Evolutionary conservation across 2,797 vertebrate genomes (phyloP).

Genomic region (Salarias fasciatus): DNA sequence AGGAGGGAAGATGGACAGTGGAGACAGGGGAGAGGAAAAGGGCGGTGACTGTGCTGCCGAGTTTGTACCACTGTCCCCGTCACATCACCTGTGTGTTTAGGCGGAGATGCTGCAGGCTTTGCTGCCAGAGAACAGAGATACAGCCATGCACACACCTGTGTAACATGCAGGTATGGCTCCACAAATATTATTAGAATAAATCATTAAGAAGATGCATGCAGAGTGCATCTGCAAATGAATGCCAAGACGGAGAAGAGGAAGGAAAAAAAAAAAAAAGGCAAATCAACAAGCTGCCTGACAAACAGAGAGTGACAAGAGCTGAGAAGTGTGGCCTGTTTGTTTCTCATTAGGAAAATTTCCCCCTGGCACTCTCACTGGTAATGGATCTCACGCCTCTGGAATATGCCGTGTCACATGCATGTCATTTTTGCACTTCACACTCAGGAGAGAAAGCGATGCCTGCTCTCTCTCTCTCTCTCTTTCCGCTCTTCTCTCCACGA

Average conservation of each 20-base stretch:
- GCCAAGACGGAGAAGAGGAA: constrained; percentile 1
- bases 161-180: constrained; percentile 22
- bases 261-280: constrained; percentile 4
- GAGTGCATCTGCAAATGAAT: constrained; percentile 61
- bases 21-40: constrained; percentile 63
- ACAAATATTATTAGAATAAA: constrained; percentile 49
- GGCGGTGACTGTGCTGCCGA: constrained; percentile 53
- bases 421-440: constrained; percentile 30
- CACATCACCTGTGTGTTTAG: constrained; percentile 47
- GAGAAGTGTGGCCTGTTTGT: constrained; percentile 50
- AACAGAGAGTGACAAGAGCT: constrained; percentile 35
- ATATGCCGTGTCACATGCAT: constrained; percentile 54
- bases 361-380: constrained; percentile 23
- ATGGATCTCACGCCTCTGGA: constrained; percentile 38
- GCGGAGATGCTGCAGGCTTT: constrained; percentile 26
- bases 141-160: constrained; percentile 22
- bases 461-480: not conserved
- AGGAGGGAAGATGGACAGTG: constrained; percentile 69
- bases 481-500: constrained; percentile 4
- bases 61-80: constrained; percentile 41
- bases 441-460: not conserved
- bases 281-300: constrained; percentile 13
- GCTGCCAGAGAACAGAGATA: not conserved
- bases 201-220: constrained; percentile 43
- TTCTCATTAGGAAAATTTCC: constrained; percentile 51